These are phyloP conservation scores for Trichacis sp. DNA, from an alignment of 2,888 invertebrate genomes.

Conservation along the genomic window DNA sequence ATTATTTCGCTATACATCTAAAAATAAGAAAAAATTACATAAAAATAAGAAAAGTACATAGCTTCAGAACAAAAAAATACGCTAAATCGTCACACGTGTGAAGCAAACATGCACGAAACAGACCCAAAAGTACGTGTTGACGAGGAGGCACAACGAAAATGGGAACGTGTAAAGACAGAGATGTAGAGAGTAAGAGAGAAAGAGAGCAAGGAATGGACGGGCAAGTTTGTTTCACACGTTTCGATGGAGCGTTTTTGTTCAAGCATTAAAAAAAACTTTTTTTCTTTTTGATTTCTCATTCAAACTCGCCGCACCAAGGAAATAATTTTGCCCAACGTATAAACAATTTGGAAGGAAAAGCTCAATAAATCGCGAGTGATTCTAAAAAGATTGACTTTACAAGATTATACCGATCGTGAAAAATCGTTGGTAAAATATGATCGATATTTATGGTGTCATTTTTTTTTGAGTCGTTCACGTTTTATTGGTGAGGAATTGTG, in stretches of 20 bases:
- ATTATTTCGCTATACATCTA: no score
- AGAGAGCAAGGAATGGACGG: constrained; percentile 12
- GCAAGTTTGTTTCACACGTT: constrained; percentile 49
- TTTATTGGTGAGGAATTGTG: constrained; percentile 1
- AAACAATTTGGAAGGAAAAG: constrained; percentile 24
- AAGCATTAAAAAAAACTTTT: no score
- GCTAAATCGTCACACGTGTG: constrained; percentile 27
- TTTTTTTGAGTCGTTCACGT: background rate
- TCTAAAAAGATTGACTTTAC: background rate
- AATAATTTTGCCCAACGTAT: constrained; percentile 50
- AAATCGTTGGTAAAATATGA: background rate
- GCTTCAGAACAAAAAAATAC: no score
- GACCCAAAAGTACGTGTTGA: constrained; percentile 42
- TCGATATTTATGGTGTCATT: background rate
- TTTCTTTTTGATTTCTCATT: constrained; percentile 23
- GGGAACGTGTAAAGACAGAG: constrained; percentile 4
- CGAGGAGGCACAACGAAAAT: constrained; percentile 36
- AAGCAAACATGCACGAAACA: constrained; percentile 44
- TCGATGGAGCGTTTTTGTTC: constrained; percentile 30
- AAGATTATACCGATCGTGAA: background rate
- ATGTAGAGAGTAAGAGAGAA: constrained; percentile 12
- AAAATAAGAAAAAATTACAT: no score
- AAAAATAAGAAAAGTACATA: no score
- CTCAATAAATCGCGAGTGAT: background rate
- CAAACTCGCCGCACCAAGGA: constrained; percentile 45